Evolutionary conservation across 2,888 invertebrate genomes (phyloP).

Genomic region (Unio pictorum): DNA sequence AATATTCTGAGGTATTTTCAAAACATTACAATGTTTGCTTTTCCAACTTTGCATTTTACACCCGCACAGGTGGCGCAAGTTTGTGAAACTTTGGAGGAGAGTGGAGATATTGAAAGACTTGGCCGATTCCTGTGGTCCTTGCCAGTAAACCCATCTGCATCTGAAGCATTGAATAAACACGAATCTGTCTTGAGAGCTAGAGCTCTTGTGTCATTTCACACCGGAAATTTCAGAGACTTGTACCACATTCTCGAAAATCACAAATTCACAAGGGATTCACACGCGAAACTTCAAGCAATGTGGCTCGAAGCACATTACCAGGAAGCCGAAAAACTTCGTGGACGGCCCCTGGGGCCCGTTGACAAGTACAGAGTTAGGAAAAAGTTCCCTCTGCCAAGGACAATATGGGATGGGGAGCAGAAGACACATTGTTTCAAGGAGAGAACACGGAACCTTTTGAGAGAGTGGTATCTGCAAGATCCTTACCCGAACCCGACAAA

Average conservation of each 20-base stretch:
- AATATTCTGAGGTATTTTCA: slow-evolving; percentile 1
- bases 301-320: slow-evolving; percentile 96
- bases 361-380: slow-evolving; percentile 94
- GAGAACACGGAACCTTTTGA: slow-evolving; percentile 90
- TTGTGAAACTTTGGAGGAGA: slow-evolving; percentile 71
- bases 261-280: slow-evolving; percentile 90
- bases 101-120: slow-evolving; percentile 76
- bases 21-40: slow-evolving; percentile 47
- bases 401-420: slow-evolving; percentile 96
- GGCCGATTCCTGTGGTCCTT: slow-evolving; percentile 91
- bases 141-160: slow-evolving; percentile 88
- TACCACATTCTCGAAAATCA: slow-evolving; percentile 91
- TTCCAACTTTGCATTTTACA: slow-evolving; percentile 67
- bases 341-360: slow-evolving; percentile 91
- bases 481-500: slow-evolving; percentile 96
- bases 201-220: slow-evolving; percentile 91
- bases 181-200: slow-evolving; percentile 90
- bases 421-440: slow-evolving; percentile 97
- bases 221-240: slow-evolving; percentile 89
- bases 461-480: slow-evolving; percentile 89
- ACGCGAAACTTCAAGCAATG: slow-evolving; percentile 90
- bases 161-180: slow-evolving; percentile 84
- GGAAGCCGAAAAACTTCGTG: slow-evolving; percentile 91
- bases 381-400: slow-evolving; percentile 92
- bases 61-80: slow-evolving; percentile 70